Evolutionary conservation across 2,797 vertebrate species (phyloP), one percentile per base, ranked within the genome.

Genomic region (Hylomyscus alleni): DNA sequence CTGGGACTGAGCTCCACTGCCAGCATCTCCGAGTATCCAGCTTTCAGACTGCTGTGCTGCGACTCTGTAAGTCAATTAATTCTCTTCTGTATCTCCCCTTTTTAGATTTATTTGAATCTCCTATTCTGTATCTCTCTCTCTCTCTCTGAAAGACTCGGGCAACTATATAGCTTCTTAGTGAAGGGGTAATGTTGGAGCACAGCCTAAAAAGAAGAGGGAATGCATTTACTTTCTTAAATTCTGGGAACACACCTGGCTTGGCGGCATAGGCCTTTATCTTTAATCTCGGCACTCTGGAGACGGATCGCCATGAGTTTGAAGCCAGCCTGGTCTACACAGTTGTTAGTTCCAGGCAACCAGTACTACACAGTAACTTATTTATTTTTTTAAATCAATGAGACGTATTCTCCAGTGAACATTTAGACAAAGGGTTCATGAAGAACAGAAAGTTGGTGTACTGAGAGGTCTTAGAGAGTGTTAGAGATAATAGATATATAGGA

Each of bases 131-230:
- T 67, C 44, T 78, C 4, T 19, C 54, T 56, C n/a, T n/a, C 52
- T 54, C 50, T 62, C 44, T 85, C 52, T 67, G 31, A 65, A 65
- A 50, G 87, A 75, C 47, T 37, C 73, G 26, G 29, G 72, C 20
- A 62, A 82, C 91, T 67, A 80, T 13, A 75, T 56, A 20, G 31
- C n/a, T 50, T 95, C 26, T 88, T 26, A 82, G 50, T 9, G 26
- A 86, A 94, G 80, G 91, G 83, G n/a, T 60, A 73, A 81, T 85
- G 13, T 97, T 94, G 95, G 69, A 93, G n/a, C 26, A 89, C 31
- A 96, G 58, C 82, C 83, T 91, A 65, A 92, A 88, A 24, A 65
- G 50, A 94, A 93, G 62, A 90, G 31, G 47, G 65, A 94, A 65
- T 58, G 9, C 20, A 13, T 40, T n/a, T 93, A 29, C 26, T 24